A percentile compares a stretch with the other conserved stretches of the same genome.
Evolutionary conservation across 2,888 invertebrate species (phyloP).

Genomic region (Seira musarum): DNA sequence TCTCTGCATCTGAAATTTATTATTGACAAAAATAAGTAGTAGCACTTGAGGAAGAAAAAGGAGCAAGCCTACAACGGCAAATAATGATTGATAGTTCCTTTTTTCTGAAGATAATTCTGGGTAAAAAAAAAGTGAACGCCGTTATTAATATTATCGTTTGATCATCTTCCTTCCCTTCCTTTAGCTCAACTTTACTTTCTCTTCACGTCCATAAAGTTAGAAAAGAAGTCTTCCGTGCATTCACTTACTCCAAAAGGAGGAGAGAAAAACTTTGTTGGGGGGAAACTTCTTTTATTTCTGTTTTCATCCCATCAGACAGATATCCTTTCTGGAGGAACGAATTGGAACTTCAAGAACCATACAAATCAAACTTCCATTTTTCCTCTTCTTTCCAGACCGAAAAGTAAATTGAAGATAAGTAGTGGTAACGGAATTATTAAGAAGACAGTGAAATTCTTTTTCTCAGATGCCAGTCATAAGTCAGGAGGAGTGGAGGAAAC

Average conservation of each 20-base stretch:
- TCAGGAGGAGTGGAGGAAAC: neutral
- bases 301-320: neutral
- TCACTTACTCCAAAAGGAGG: neutral
- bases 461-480: slow-evolving; percentile 41
- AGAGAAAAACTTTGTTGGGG: neutral
- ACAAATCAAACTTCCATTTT: slow-evolving; percentile 25
- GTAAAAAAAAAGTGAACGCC: neutral
- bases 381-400: neutral
- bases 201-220: neutral
- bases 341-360: slow-evolving; percentile 18
- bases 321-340: neutral
- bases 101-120: neutral
- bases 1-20: neutral
- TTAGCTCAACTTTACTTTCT: neutral
- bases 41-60: no score
- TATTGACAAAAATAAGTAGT: neutral
- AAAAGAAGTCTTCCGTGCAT: neutral
- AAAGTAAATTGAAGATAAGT: slow-evolving; percentile 5
- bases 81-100: neutral
- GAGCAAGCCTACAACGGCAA: neutral
- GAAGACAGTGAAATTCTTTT: slow-evolving; percentile 21
- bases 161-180: neutral
- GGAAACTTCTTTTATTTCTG: slow-evolving; percentile 1
- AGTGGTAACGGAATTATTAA: slow-evolving; percentile 20
- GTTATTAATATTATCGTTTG: neutral